A percentile compares a stretch with the other conserved stretches of the same genome.
Conservation (phyloP, 2,888 invertebrate species). For the Diplolepis rosae region DNA sequence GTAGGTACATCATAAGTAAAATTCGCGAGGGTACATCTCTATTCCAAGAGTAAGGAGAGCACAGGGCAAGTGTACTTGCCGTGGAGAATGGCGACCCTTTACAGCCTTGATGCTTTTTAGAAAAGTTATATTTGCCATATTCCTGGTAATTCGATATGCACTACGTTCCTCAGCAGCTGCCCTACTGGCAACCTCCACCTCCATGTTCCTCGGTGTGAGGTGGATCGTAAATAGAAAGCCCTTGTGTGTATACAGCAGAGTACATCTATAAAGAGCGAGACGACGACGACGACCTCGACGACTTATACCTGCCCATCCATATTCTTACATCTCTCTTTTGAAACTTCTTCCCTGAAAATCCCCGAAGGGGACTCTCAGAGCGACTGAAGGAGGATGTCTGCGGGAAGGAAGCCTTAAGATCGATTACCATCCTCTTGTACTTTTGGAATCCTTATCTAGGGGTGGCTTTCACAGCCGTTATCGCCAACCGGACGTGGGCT, state of each 20-base stretch:
- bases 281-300: constrained; percentile 24
- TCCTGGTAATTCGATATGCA: constrained; percentile 51
- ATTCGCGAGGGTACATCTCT: constrained; percentile 36
- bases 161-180: constrained; percentile 28
- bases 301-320: constrained; percentile 47
- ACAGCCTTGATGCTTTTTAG: constrained; percentile 43
- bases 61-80: constrained; percentile 33
- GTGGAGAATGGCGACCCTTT: constrained; percentile 38
- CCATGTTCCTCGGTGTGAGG: constrained; percentile 31
- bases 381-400: constrained; percentile 35
- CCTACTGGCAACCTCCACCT: constrained; percentile 17
- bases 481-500: constrained; percentile 40
- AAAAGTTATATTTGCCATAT: constrained; percentile 56
- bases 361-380: constrained; percentile 40
- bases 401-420: constrained; percentile 48
- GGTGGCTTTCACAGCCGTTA: constrained; percentile 38
- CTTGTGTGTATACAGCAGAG: constrained; percentile 43
- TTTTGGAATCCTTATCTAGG: constrained; percentile 39
- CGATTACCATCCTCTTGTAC: constrained; percentile 48
- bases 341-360: constrained; percentile 47
- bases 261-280: constrained; percentile 44
- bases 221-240: constrained; percentile 40
- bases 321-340: constrained; percentile 44
- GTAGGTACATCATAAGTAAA: constrained; percentile 42
- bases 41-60: constrained; percentile 41